phyloP scores from a whole-genome alignment of 2,113 vertebrate species.

The Platycercus adscitus region DNA sequence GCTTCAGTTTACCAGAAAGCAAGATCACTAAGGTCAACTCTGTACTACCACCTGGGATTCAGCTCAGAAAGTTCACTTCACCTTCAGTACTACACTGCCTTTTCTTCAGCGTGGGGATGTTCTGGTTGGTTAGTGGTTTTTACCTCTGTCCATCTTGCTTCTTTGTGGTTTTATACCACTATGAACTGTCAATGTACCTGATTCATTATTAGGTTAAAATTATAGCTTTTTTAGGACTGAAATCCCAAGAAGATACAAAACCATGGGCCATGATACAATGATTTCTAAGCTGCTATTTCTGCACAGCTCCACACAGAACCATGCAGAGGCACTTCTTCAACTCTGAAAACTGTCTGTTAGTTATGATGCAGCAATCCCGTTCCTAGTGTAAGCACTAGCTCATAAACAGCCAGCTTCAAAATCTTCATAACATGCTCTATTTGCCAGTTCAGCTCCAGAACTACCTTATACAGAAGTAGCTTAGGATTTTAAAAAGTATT shows the following conservation, averaged over 20 bases:
- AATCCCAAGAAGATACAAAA: not conserved
- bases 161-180: not conserved
- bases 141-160: not conserved
- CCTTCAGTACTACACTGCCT: not conserved
- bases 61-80: not conserved
- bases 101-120: not conserved
- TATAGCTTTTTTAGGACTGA: not conserved
- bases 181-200: not conserved
- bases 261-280: not conserved
- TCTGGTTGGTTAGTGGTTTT: not conserved
- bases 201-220: not conserved
- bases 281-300: not conserved
- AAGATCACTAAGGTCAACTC: conserved; percentile 3
- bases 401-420: not conserved
- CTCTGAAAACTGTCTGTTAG: not conserved
- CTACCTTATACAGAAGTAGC: not conserved
- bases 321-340: not conserved
- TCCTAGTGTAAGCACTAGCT: not conserved
- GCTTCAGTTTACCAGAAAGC: not conserved
- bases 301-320: not conserved
- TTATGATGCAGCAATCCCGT: not conserved
- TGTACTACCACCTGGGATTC: not conserved
- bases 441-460: not conserved
- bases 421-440: not conserved
- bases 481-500: not conserved